Conservation (phyloP, 2,888 invertebrate species). For the Leptopilina myrica region DNA sequence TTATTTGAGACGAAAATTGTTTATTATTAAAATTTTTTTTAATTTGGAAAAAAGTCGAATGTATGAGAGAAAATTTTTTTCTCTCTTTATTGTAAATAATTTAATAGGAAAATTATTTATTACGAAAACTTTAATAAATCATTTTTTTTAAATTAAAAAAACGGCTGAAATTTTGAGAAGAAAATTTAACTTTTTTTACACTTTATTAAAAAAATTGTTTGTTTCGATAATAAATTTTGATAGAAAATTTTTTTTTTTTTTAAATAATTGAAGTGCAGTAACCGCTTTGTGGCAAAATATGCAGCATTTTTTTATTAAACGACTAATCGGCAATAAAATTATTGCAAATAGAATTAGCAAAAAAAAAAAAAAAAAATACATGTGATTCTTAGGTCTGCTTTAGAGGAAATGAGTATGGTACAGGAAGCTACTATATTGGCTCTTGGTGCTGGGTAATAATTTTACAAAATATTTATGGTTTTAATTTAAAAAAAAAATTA, state of each 20-base stretch:
- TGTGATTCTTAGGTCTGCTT: conserved; percentile 66
- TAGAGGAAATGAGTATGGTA: conserved; percentile 73
- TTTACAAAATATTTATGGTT: conserved; percentile 50
- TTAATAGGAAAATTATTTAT: too few relatives aligned
- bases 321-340: conserved; percentile 23
- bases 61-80: too few relatives aligned
- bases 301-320: conserved; percentile 11
- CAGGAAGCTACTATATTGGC: conserved; percentile 74
- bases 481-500: conserved; percentile 23
- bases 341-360: background rate
- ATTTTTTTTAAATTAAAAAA: too few relatives aligned
- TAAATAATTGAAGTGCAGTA: background rate
- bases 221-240: background rate
- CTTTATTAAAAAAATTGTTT: too few relatives aligned
- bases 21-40: too few relatives aligned
- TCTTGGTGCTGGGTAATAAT: conserved; percentile 74
- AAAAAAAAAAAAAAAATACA: conserved; percentile 22
- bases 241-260: background rate
- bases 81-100: too few relatives aligned
- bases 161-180: too few relatives aligned
- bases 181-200: too few relatives aligned
- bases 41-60: too few relatives aligned
- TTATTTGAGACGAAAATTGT: too few relatives aligned
- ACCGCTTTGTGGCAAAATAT: conserved; percentile 5
- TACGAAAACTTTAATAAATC: too few relatives aligned